phyloP scores from a whole-genome alignment of 2,888 invertebrate species.

The Papilio elwesi region DNA sequence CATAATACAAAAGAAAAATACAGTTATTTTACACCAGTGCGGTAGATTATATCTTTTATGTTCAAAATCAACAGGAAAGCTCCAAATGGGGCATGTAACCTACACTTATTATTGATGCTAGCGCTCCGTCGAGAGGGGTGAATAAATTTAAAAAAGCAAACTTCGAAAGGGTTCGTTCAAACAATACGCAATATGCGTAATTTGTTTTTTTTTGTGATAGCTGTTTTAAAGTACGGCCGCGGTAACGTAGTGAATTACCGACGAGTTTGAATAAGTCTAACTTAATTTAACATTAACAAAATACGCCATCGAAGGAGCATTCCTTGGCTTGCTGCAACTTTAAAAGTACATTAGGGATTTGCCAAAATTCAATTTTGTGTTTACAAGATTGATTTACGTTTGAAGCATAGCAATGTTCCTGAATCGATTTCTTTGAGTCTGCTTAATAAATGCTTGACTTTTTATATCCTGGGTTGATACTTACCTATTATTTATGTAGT shows the following conservation, averaged over 20 bases:
- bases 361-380: slow-evolving; percentile 43
- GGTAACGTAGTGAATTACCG: slow-evolving; percentile 46
- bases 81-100: slow-evolving; percentile 84
- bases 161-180: slow-evolving; percentile 75
- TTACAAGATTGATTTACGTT: slow-evolving; percentile 44
- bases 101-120: slow-evolving; percentile 81
- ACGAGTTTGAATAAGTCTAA: slow-evolving; percentile 65
- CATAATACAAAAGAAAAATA: slow-evolving; percentile 81
- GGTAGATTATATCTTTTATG: slow-evolving; percentile 84
- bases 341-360: slow-evolving; percentile 62
- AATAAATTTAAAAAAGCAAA: slow-evolving; percentile 76
- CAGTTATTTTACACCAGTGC: slow-evolving; percentile 82
- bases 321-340: slow-evolving; percentile 60
- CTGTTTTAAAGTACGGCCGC: slow-evolving; percentile 50
- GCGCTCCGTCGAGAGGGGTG: slow-evolving; percentile 69
- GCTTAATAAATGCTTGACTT: not conserved
- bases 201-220: slow-evolving; percentile 63
- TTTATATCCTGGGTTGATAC: not conserved
- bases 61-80: slow-evolving; percentile 83
- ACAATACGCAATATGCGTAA: slow-evolving; percentile 61
- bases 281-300: slow-evolving; percentile 65
- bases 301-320: slow-evolving; percentile 60
- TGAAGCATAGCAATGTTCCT: slow-evolving; percentile 35
- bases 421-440: slow-evolving; percentile 5
- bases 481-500: too few relatives aligned